Evolutionary conservation across 2,797 vertebrate species (phyloP).

Genomic region (Hydrophis major): DNA sequence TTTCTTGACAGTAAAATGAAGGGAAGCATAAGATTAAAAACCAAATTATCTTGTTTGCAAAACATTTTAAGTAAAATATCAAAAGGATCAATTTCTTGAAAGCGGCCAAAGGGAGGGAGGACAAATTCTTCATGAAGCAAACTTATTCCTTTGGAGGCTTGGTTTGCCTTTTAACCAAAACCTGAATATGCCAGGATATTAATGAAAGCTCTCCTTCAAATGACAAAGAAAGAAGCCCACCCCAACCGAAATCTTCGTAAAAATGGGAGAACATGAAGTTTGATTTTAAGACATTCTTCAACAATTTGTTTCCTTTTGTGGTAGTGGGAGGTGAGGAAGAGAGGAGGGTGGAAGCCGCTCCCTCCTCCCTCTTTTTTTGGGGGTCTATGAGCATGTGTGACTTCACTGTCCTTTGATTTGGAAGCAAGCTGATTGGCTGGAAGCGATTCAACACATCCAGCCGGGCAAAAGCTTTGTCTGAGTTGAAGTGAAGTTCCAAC

Average conservation of each 20-base stretch:
- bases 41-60: not conserved
- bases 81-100: conserved; percentile 19
- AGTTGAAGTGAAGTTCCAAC: conserved; percentile 76
- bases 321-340: conserved; percentile 48
- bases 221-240: conserved; percentile 26
- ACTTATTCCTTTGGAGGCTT: not conserved
- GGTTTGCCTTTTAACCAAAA: conserved; percentile 40
- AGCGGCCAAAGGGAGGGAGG: not conserved
- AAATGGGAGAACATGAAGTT: conserved; percentile 41
- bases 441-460: conserved; percentile 74
- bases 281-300: conserved; percentile 71
- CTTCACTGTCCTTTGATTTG: conserved; percentile 73
- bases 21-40: conserved; percentile 10
- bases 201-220: conserved; percentile 33
- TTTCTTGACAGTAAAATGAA: conserved; percentile 45
- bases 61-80: not conserved
- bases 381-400: conserved; percentile 50
- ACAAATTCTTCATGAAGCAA: conserved; percentile 47
- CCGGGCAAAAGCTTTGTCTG: conserved; percentile 81
- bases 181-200: conserved; percentile 35
- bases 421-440: conserved; percentile 76
- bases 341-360: conserved; percentile 23
- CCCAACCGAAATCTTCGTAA: not conserved
- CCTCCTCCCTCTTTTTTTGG: conserved; percentile 19
- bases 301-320: conserved; percentile 71